phyloP scores from a whole-genome alignment of 2,888 invertebrate species.

The Phyllotreta cruciferae region DNA sequence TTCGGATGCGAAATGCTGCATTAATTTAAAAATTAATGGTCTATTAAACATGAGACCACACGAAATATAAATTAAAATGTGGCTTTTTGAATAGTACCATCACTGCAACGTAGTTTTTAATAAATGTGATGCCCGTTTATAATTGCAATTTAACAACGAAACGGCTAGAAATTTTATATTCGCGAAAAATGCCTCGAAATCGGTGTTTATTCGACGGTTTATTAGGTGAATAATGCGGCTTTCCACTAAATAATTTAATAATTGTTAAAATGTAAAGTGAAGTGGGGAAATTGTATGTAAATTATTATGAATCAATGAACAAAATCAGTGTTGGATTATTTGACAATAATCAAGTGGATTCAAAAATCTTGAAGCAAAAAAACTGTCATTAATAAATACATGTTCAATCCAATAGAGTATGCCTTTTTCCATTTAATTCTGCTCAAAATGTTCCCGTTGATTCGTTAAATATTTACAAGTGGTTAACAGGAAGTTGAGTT shows the following conservation, averaged over 20 bases:
- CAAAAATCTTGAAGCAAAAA: background rate
- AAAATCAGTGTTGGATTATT: no score
- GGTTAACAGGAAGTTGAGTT: slow-evolving; percentile 28
- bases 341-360: no score
- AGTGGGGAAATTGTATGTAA: no score
- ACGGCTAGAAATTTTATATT: background rate
- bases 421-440: slow-evolving; percentile 5
- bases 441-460: slow-evolving; percentile 14
- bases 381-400: background rate
- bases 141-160: slow-evolving; percentile 37
- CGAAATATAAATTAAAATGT: slow-evolving; percentile 46
- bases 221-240: no score
- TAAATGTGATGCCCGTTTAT: slow-evolving; percentile 34
- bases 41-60: slow-evolving; percentile 49
- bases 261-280: no score
- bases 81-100: slow-evolving; percentile 43
- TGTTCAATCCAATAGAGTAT: background rate
- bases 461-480: slow-evolving; percentile 29
- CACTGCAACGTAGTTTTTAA: slow-evolving; percentile 41
- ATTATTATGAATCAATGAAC: no score
- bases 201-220: background rate
- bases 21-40: slow-evolving; percentile 51
- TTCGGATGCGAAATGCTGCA: slow-evolving; percentile 48
- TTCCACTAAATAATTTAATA: no score
- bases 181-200: background rate